Percentiles rank a stretch among this genome's conserved stretches.
Conservation (phyloP, 2,888 invertebrate genomes). For the Sussaba pulchella region DNA sequence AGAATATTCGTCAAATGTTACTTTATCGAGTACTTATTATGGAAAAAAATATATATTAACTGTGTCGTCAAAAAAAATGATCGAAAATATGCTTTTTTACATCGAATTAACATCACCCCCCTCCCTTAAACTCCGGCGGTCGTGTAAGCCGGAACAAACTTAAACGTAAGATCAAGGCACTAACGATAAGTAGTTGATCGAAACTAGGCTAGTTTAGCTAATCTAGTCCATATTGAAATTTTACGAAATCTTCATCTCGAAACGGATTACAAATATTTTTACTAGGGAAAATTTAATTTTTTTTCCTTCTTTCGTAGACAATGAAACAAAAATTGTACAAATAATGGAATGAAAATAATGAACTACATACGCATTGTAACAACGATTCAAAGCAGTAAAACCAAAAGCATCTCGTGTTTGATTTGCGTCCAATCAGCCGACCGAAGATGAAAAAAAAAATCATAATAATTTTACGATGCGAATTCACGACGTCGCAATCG, state of each 20-base stretch:
- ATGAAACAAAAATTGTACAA: conserved; percentile 62
- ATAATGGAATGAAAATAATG: conserved; percentile 44
- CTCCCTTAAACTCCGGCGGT: conserved; percentile 42
- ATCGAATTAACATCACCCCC: no score
- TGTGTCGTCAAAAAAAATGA: no score
- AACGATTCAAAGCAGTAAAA: conserved; percentile 31
- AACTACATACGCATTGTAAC: conserved; percentile 49
- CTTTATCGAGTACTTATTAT: no score
- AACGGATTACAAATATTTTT: conserved; percentile 61
- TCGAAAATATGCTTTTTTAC: no score
- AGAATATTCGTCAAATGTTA: no score
- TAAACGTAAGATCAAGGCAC: conserved; percentile 49
- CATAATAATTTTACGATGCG: conserved; percentile 6
- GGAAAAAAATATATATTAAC: no score
- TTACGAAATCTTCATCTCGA: conserved; percentile 23
- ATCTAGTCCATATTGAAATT: conserved; percentile 62
- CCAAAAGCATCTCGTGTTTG: conserved; percentile 15
- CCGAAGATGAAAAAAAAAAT: conserved; percentile 26
- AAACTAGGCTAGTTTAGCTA: conserved; percentile 56
- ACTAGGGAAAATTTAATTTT: conserved; percentile 53
- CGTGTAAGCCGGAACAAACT: conserved; percentile 16
- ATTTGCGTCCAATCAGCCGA: conserved; percentile 4
- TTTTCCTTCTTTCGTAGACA: conserved; percentile 32
- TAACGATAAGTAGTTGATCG: conserved; percentile 58
- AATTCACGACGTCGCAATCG: conserved; percentile 6